Percentiles rank a stretch among this genome's conserved stretches.
Evolutionary conservation across 2,888 invertebrate species (phyloP).

Genomic region (Stenoptilia bipunctidactyla): DNA sequence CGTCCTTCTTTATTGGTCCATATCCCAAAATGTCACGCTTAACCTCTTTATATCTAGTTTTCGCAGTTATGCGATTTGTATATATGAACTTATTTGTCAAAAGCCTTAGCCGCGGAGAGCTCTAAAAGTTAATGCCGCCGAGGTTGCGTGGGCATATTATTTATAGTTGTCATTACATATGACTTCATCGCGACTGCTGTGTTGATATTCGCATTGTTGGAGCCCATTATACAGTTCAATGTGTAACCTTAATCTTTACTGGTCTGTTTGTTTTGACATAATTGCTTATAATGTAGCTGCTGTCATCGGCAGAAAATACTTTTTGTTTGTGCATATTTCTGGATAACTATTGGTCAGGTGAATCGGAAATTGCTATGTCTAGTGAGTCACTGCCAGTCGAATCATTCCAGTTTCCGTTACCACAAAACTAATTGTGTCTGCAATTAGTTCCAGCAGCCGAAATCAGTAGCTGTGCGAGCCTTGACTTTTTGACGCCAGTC

Average conservation of each 20-base stretch:
- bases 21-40: constrained; percentile 9
- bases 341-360: constrained; percentile 37
- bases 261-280: too few species aligned
- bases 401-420: constrained; percentile 54
- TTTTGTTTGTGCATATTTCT: constrained; percentile 11
- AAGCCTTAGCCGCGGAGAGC: too few species aligned
- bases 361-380: constrained; percentile 27
- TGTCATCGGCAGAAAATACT: too few species aligned
- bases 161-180: constrained; percentile 50
- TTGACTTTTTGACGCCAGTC: constrained; percentile 14
- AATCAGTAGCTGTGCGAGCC: constrained; percentile 32
- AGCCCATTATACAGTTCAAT: constrained; percentile 14
- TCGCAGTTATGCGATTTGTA: too few species aligned
- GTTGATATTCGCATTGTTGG: constrained; percentile 26
- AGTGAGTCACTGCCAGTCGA: constrained; percentile 46
- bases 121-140: constrained; percentile 29
- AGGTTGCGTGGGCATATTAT: constrained; percentile 46
- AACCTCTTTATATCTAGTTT: too few species aligned
- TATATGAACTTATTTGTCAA: too few species aligned
- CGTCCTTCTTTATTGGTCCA: constrained; percentile 25
- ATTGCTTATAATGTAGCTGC: too few species aligned
- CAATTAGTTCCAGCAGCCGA: constrained; percentile 56
- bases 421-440: constrained; percentile 44
- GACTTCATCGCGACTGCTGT: constrained; percentile 49
- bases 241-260: neutral